phyloP scores from a whole-genome alignment of 2,113 vertebrate genomes.

The Phodopus roborovskii region DNA sequence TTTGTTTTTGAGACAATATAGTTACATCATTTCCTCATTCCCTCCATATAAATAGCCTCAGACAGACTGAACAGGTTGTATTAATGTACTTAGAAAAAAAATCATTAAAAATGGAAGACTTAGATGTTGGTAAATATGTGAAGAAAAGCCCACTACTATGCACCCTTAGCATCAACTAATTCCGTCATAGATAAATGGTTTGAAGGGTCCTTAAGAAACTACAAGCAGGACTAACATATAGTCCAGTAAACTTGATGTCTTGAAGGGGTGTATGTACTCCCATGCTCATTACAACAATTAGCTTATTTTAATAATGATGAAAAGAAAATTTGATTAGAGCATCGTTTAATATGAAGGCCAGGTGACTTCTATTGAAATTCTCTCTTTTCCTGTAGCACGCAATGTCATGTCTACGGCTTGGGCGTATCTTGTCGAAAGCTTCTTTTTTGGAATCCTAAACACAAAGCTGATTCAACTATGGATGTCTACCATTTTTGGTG shows the following conservation, averaged over 20 bases:
- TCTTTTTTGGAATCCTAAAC: conserved; percentile 53
- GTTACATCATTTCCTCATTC: neutral
- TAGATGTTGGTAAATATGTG: neutral
- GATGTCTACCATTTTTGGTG: conserved; percentile 54
- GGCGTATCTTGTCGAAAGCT: conserved; percentile 48
- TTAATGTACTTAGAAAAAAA: neutral
- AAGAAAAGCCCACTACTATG: neutral
- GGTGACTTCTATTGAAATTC: conserved; percentile 10
- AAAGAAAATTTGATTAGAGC: neutral
- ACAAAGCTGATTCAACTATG: conserved; percentile 65
- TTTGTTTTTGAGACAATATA: neutral
- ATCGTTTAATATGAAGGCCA: conserved; percentile 32
- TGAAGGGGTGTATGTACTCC: neutral
- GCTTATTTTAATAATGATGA: neutral
- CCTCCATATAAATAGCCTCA: neutral
- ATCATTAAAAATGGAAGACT: neutral
- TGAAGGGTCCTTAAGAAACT: neutral
- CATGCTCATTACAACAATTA: neutral
- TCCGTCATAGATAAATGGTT: neutral
- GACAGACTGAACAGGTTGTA: neutral
- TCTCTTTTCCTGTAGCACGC: conserved; percentile 37
- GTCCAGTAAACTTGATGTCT: neutral
- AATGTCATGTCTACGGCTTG: accelerated
- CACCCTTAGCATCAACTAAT: neutral
- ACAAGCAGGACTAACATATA: neutral